phyloP scores from a whole-genome alignment of 1,140 invertebrate species.

The Bicyclus anynana region DNA sequence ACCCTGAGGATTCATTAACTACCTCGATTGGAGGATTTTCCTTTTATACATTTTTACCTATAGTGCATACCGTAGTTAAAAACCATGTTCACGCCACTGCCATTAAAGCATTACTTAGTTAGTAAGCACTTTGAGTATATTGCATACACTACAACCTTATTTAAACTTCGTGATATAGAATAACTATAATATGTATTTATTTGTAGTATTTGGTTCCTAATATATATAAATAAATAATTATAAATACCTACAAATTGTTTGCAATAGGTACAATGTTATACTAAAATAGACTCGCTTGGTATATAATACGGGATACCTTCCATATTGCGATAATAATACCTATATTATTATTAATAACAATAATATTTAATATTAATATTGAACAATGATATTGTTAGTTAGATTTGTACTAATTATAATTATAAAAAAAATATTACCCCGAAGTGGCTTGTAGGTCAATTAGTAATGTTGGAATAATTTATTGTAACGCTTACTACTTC shows the following conservation, averaged over 20 bases:
- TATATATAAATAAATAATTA: slow-evolving; percentile 22
- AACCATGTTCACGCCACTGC: too few species aligned
- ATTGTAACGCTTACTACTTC: slow-evolving; percentile 12
- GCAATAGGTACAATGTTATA: slow-evolving; percentile 2
- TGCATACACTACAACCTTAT: too few species aligned
- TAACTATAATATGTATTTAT: slow-evolving; percentile 2
- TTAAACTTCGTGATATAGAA: too few species aligned
- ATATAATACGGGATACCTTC: slow-evolving; percentile 38
- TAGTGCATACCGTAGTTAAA: too few species aligned
- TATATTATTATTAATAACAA: slow-evolving; percentile 7
- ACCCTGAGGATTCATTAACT: too few species aligned
- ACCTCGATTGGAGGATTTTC: too few species aligned
- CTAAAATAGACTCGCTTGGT: slow-evolving; percentile 7
- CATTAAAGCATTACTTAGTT: too few species aligned
- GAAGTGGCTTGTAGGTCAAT: slow-evolving; percentile 71
- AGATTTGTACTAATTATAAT: slow-evolving; percentile 14
- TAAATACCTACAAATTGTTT: slow-evolving; percentile 21
- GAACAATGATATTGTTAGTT: slow-evolving; percentile 6
- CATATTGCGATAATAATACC: slow-evolving; percentile 57
- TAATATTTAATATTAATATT: slow-evolving; percentile 23
- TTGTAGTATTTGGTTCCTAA: slow-evolving; percentile 33
- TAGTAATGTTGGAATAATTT: slow-evolving; percentile 37
- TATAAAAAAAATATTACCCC: slow-evolving; percentile 29
- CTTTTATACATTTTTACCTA: too few species aligned
- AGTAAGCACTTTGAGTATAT: too few species aligned